phyloP scores from a whole-genome alignment of 2,797 vertebrate species.

The Loris lydekkerianus region DNA sequence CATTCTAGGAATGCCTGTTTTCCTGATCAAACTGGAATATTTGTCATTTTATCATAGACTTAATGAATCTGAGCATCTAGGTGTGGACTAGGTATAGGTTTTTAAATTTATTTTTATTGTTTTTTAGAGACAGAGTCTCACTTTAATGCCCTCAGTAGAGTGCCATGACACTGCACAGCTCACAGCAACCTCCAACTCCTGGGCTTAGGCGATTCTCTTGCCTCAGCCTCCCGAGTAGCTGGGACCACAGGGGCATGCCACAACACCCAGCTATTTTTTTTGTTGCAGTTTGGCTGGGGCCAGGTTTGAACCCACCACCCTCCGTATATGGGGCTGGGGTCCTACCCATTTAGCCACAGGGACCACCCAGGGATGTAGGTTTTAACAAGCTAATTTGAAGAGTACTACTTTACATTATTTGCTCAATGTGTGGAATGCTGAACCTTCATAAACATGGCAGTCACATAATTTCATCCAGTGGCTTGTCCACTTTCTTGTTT shows the following conservation, averaged over 20 bases:
- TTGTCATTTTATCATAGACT: neutral
- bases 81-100: neutral
- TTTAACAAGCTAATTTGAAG: neutral
- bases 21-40: neutral
- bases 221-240: too few relatives aligned
- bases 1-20: neutral
- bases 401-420: neutral
- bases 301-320: too few relatives aligned
- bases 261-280: too few relatives aligned
- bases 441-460: neutral
- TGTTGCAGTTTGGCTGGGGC: too few relatives aligned
- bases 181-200: too few relatives aligned
- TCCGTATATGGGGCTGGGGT: too few relatives aligned
- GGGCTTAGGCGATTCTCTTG: too few relatives aligned
- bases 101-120: neutral
- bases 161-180: too few relatives aligned
- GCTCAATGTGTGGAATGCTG: neutral
- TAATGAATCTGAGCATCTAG: neutral
- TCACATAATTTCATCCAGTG: neutral
- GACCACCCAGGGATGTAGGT: neutral
- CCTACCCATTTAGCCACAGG: too few relatives aligned
- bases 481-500: neutral
- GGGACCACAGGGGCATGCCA: too few relatives aligned
- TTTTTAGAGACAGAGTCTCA: too few relatives aligned
- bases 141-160: too few relatives aligned